Percentiles rank a stretch among this genome's conserved stretches.
Conservation (phyloP, 2,797 vertebrate species). For the Enteromius mattozi region DNA sequence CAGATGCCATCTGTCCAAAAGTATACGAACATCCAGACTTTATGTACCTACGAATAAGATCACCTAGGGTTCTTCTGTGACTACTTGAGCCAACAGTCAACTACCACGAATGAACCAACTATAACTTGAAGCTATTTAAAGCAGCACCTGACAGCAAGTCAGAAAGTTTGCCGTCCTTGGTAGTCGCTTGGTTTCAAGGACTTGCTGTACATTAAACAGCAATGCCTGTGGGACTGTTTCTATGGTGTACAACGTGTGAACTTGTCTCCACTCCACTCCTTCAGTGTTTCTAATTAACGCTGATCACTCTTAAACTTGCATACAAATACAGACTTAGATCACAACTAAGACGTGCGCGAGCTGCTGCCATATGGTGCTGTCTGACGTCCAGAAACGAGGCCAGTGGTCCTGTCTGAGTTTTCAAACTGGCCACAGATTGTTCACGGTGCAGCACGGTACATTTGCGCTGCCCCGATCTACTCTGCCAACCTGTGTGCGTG, state of each 20-base stretch:
- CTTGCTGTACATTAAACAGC: slow-evolving; percentile 72
- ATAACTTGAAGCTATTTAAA: slow-evolving; percentile 62
- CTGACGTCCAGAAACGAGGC: slow-evolving; percentile 85
- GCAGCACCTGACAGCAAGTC: slow-evolving; percentile 67
- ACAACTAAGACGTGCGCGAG: slow-evolving; percentile 76
- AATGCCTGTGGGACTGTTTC: slow-evolving; percentile 73
- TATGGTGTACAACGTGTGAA: slow-evolving; percentile 68
- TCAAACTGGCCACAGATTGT: slow-evolving; percentile 81
- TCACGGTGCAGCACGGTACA: slow-evolving; percentile 67
- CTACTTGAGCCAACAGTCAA: slow-evolving; percentile 55
- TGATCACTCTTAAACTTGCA: slow-evolving; percentile 77
- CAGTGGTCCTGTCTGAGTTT: slow-evolving; percentile 83
- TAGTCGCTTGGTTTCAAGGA: slow-evolving; percentile 77
- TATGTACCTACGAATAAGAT: neutral
- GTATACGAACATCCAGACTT: slow-evolving; percentile 9
- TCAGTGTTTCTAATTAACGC: slow-evolving; percentile 80
- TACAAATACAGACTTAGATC: slow-evolving; percentile 75
- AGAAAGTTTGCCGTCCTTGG: slow-evolving; percentile 70
- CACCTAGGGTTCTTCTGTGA: slow-evolving; percentile 30
- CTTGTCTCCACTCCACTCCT: slow-evolving; percentile 61
- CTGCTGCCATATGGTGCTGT: slow-evolving; percentile 84
- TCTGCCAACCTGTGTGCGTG: slow-evolving; percentile 26
- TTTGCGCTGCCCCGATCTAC: slow-evolving; percentile 51
- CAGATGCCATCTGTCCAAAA: slow-evolving; percentile 10
- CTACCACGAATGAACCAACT: slow-evolving; percentile 37